Conservation (phyloP, 2,888 invertebrate species). For the Penaeus monodon region DNA sequence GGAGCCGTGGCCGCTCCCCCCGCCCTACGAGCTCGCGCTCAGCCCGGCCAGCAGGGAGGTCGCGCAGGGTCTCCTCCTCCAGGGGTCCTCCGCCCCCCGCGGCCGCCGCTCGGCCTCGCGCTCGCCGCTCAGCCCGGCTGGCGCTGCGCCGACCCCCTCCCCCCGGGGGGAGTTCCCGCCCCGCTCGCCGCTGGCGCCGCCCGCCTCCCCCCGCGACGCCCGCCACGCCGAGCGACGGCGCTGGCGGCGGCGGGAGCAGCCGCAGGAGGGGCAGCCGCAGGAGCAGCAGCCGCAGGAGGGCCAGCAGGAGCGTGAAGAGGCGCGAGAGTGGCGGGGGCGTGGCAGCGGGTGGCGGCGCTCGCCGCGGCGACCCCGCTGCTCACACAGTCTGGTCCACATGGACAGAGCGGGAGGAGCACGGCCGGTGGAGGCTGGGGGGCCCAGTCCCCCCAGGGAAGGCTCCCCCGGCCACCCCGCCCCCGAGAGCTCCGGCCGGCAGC, state of each 20-base stretch:
- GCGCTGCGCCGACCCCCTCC: constrained; percentile 38
- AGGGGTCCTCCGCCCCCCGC: constrained; percentile 23
- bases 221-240: constrained; percentile 33
- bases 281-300: constrained; percentile 1
- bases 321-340: constrained; percentile 14
- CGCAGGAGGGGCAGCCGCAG: constrained; percentile 25
- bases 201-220: constrained; percentile 27
- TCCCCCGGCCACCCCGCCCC: constrained; percentile 35
- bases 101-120: constrained; percentile 44
- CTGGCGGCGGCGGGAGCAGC: constrained; percentile 41
- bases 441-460: constrained; percentile 22
- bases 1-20: constrained; percentile 19
- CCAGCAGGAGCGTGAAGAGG: neutral
- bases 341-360: constrained; percentile 34
- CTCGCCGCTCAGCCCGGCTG: constrained; percentile 45
- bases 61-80: constrained; percentile 19
- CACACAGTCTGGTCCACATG: constrained; percentile 56
- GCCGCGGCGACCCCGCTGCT: constrained; percentile 39
- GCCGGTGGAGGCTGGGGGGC: constrained; percentile 39
- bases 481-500: constrained; percentile 19
- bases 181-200: constrained; percentile 37
- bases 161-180: constrained; percentile 43
- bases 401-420: constrained; percentile 46
- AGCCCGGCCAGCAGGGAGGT: constrained; percentile 50
- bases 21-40: constrained; percentile 28